Conservation (phyloP, 2,888 invertebrate species). For the Nemurella pictetii region DNA sequence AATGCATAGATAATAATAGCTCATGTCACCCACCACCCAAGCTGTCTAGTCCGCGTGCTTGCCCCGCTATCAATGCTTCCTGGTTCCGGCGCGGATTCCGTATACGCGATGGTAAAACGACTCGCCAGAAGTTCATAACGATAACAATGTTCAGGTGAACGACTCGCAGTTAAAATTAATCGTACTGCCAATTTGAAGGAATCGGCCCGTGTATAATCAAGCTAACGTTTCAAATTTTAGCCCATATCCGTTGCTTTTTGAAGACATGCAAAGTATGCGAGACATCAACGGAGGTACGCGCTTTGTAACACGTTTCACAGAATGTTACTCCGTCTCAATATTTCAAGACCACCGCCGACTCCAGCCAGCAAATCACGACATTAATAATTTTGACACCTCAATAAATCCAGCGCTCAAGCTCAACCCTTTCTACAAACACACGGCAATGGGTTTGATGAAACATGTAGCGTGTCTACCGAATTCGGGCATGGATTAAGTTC, state of each 20-base stretch:
- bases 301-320: too few relatives aligned
- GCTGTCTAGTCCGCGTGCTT: neutral
- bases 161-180: neutral
- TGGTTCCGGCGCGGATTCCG: too few relatives aligned
- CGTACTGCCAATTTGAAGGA: neutral
- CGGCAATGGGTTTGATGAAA: neutral
- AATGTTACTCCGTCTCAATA: neutral
- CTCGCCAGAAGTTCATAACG: neutral
- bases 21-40: neutral
- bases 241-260: too few relatives aligned
- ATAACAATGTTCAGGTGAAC: neutral
- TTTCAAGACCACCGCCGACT: neutral
- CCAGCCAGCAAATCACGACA: neutral
- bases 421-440: neutral
- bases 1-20: too few relatives aligned
- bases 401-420: neutral
- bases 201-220: neutral
- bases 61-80: neutral
- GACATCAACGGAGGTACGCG: too few relatives aligned
- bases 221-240: too few relatives aligned
- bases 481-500: neutral
- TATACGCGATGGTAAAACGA: neutral
- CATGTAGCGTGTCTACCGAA: neutral
- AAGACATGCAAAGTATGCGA: too few relatives aligned
- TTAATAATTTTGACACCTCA: neutral